Evolutionary conservation across 2,888 invertebrate genomes (phyloP), one percentile per base, ranked within the genome.

Genomic region (Dastarcus helophoroides): DNA sequence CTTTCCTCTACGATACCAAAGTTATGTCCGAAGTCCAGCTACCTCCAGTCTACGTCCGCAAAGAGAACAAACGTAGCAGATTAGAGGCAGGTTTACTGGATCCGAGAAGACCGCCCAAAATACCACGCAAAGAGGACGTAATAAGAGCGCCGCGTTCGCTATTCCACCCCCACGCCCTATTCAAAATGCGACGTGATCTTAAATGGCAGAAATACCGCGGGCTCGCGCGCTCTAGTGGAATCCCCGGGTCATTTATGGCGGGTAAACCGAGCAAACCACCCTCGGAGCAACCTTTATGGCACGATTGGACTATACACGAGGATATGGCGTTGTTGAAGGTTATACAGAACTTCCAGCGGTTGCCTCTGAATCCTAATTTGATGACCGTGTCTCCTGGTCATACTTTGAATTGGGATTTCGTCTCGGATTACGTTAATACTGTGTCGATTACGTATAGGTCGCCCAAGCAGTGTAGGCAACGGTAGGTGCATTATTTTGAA

Each of bases 361-460:
- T 89, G 29, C 82, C 83, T 0, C 56, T 84, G 34, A 84, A 79
- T 64, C n/a, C n/a, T n/a, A n/a, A n/a, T n/a, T 69, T 80, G 41
- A 71, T 79, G 59, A 73, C 79, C 34, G 65, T 79, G 35, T 53
- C 81, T 38, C 85, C 82, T 0, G 88, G 81, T 0, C 90, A 88
- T 54, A 81, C 81, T 14, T 83, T 90, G 24, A 97, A 97, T 66
- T 97, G 95, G 95, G 94, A 97, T 58, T 73, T 93, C 55, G 86
- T 88, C 5, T 79, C 91, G 12, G 91, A 93, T 54, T 74, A 84
- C 47, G 91, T 95, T 2, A 91, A 83, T 60, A 76, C 80, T 38
- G 76, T 76, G n/a, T 83, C 88, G 26, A 74, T 86, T 43, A 79
- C 80, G 10, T 88, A 82, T 61, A 76, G 95, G 36, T 85, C 91